These are phyloP conservation scores for Chelonoidis abingdonii DNA, from an alignment of 2,113 vertebrate species.

Conservation along the genomic window DNA sequence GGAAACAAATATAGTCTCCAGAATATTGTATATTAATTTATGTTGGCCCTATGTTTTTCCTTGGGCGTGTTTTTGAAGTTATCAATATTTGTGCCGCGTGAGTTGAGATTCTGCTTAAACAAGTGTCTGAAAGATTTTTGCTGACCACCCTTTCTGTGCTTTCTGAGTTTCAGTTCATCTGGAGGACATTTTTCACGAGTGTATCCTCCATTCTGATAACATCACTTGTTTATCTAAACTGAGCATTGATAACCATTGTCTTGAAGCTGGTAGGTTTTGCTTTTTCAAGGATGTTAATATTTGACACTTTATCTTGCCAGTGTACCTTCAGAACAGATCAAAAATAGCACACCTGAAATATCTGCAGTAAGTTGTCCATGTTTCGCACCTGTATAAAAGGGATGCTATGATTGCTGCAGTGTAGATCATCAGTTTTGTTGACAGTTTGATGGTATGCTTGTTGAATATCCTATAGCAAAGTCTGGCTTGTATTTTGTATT, in stretches of 20 bases:
- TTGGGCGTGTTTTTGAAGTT: neutral
- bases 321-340: neutral
- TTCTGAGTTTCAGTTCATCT: neutral
- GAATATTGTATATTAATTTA: neutral
- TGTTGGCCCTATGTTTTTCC: neutral
- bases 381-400: neutral
- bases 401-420: neutral
- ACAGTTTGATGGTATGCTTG: neutral
- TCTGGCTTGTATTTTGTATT: neutral
- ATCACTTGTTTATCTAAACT: neutral
- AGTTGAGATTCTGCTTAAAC: neutral
- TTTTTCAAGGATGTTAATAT: neutral
- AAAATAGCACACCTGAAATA: neutral
- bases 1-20: neutral
- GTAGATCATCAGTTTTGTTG: neutral
- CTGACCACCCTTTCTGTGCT: neutral
- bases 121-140: neutral
- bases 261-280: neutral
- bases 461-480: neutral
- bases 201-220: neutral
- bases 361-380: neutral
- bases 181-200: neutral
- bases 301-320: neutral
- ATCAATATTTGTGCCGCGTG: rapidly evolving
- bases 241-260: neutral